Conservation (phyloP, 2,797 vertebrate species). For the Propithecus perrieri region DNA sequence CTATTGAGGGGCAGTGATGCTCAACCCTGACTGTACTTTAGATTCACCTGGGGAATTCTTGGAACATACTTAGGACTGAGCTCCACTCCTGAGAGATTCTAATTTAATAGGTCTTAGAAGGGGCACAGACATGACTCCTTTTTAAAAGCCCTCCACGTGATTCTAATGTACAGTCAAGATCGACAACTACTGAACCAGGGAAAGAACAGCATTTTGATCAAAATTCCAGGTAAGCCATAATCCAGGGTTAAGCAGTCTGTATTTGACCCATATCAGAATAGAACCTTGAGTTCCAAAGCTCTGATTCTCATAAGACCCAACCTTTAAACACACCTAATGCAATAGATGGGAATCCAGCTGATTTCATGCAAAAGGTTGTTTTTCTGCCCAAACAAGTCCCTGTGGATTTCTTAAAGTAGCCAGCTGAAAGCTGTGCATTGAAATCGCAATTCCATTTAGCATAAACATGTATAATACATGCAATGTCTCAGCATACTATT, state of each 20-base stretch:
- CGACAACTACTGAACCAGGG: neutral
- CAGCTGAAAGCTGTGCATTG: neutral
- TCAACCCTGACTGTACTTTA: neutral
- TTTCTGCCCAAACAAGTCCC: constrained; percentile 10
- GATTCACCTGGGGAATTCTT: neutral
- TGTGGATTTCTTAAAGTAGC: constrained; percentile 32
- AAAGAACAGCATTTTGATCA: neutral
- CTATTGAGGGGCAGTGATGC: neutral
- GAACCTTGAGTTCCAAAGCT: neutral
- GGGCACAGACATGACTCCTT: neutral
- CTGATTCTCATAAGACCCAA: neutral
- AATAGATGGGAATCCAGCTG: neutral
- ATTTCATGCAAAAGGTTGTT: neutral
- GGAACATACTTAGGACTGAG: neutral
- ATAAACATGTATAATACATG: constrained; percentile 46
- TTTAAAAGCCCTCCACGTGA: neutral
- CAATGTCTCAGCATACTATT: neutral
- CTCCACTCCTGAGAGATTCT: neutral
- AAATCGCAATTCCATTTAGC: constrained; percentile 39
- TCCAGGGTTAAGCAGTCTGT: neutral
- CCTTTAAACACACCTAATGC: neutral
- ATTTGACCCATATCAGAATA: neutral
- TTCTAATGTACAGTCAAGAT: neutral
- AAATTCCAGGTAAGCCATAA: neutral
- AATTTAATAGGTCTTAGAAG: neutral